Percentiles rank a stretch among this genome's conserved stretches.
Evolutionary conservation across 2,113 vertebrate species (phyloP).

Genomic region (Amblyopsis rosae): DNA sequence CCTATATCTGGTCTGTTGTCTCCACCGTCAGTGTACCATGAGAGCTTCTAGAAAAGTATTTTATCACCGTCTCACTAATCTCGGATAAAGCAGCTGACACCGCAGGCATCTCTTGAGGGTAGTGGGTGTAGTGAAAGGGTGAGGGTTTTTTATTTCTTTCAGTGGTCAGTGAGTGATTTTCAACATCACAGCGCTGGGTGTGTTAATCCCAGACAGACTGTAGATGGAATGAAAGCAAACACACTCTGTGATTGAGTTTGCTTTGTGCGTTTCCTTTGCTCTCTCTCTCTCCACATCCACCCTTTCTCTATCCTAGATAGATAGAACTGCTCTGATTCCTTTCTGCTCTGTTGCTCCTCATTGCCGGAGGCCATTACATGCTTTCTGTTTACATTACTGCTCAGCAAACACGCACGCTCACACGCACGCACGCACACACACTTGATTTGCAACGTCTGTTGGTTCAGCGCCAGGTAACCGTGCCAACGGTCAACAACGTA

Average conservation of each 20-base stretch:
- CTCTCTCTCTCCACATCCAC: background rate
- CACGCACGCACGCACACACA: background rate
- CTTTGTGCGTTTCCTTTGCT: constrained; percentile 7
- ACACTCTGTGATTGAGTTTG: constrained; percentile 54
- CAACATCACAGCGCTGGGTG: constrained; percentile 27
- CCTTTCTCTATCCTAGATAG: constrained; percentile 23
- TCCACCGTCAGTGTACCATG: no score
- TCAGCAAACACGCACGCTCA: constrained; percentile 1
- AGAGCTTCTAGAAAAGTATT: no score
- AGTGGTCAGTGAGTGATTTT: constrained; percentile 3
- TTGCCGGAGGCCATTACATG: constrained; percentile 26
- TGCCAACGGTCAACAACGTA: constrained; percentile 53
- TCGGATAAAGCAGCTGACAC: no score
- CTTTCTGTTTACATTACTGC: constrained; percentile 32
- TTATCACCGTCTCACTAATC: no score
- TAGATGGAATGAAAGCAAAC: constrained; percentile 54
- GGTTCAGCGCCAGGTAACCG: constrained; percentile 49
- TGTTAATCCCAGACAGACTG: constrained; percentile 33
- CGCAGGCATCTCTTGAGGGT: no score
- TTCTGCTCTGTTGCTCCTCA: constrained; percentile 25
- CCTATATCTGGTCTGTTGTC: background rate
- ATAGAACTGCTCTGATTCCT: constrained; percentile 36
- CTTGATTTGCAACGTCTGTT: constrained; percentile 18
- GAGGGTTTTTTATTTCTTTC: no score
- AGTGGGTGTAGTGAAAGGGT: no score